These are phyloP conservation scores for Pammene aurita DNA, from an alignment of 2,888 invertebrate genomes.

Conservation along the genomic window DNA sequence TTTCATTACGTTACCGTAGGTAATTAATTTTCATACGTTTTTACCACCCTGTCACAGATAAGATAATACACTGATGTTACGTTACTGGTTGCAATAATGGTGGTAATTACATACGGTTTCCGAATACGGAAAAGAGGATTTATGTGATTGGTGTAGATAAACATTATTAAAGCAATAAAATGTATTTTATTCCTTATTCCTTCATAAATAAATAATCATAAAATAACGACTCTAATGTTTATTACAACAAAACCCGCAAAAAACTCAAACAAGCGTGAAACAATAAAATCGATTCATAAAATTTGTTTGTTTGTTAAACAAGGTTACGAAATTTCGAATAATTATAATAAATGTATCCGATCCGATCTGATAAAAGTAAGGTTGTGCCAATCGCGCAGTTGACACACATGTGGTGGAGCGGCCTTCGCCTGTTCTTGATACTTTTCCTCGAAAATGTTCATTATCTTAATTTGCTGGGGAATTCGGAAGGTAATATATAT, in stretches of 20 bases:
- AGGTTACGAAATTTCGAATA: slow-evolving; percentile 22
- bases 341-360: slow-evolving; percentile 24
- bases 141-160: too few relatives aligned
- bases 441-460: slow-evolving; percentile 36
- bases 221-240: neutral
- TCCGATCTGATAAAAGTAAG: slow-evolving; percentile 40
- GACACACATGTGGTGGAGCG: slow-evolving; percentile 34
- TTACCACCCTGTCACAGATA: too few relatives aligned
- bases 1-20: too few relatives aligned
- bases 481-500: slow-evolving; percentile 8
- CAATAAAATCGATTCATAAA: slow-evolving; percentile 21
- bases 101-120: too few relatives aligned
- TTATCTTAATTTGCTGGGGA: slow-evolving; percentile 24
- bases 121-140: too few relatives aligned
- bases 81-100: too few relatives aligned
- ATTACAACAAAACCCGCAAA: neutral
- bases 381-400: slow-evolving; percentile 30
- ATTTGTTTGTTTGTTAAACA: slow-evolving; percentile 26
- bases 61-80: too few relatives aligned
- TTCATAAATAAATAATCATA: neutral
- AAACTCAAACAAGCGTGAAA: slow-evolving; percentile 25
- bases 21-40: too few relatives aligned
- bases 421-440: slow-evolving; percentile 30
- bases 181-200: too few relatives aligned
- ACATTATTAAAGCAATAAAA: too few relatives aligned